Evolutionary conservation across 2,113 vertebrate species (phyloP).

Genomic region (Anhinga anhinga): DNA sequence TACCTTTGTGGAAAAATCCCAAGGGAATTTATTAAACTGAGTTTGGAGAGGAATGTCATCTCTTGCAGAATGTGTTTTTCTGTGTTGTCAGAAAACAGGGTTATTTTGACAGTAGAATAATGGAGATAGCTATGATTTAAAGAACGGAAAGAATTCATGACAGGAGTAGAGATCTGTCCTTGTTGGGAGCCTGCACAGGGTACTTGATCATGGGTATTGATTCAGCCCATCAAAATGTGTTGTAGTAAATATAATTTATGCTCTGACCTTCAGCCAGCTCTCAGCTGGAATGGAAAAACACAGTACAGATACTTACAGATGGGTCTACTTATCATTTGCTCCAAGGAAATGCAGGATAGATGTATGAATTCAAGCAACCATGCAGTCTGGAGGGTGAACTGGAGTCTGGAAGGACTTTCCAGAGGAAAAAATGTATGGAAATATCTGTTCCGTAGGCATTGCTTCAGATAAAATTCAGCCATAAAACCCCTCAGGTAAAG

Average conservation of each 20-base stretch:
- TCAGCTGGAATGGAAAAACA: slow-evolving; percentile 17
- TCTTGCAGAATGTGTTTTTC: neutral
- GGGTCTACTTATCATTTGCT: neutral
- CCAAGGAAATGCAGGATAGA: neutral
- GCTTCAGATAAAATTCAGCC: neutral
- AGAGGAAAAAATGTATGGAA: neutral
- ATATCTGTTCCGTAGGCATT: neutral
- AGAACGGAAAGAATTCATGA: neutral
- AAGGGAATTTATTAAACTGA: neutral
- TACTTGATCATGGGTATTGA: slow-evolving; percentile 17
- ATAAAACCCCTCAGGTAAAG: neutral
- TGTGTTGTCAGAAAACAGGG: neutral
- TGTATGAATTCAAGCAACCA: neutral
- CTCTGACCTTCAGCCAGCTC: slow-evolving; percentile 36
- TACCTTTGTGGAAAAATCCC: neutral
- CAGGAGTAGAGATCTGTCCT: slow-evolving; percentile 18
- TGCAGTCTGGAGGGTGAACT: neutral
- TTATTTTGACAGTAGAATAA: slow-evolving; percentile 30
- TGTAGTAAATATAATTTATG: slow-evolving; percentile 4
- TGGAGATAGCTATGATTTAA: slow-evolving; percentile 33
- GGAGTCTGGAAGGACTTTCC: neutral
- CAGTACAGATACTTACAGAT: neutral
- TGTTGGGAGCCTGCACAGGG: neutral
- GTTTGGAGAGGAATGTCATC: neutral
- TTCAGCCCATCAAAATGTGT: slow-evolving; percentile 6